A percentile compares a stretch with the other conserved stretches of the same genome.
These are phyloP conservation scores for Numenius arquata DNA, from an alignment of 2,113 vertebrate species.

Conservation along the genomic window DNA sequence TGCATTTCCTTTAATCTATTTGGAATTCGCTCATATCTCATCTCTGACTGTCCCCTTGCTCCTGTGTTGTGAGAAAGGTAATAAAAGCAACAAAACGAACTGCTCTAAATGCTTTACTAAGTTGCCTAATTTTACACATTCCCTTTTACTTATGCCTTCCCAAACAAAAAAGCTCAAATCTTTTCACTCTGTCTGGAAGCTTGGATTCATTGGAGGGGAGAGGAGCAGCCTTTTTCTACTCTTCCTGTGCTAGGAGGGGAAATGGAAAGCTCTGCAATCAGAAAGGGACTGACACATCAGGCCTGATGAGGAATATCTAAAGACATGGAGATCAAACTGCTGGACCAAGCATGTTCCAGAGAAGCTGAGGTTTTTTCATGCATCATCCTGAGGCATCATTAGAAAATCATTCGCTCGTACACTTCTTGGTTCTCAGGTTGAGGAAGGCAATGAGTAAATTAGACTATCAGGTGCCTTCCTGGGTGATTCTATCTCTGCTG, in stretches of 20 bases:
- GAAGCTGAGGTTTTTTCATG: neutral
- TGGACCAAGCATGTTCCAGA: neutral
- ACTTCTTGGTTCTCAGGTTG: neutral
- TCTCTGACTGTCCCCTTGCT: neutral
- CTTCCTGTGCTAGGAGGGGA: neutral
- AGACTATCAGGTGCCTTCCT: constrained; percentile 21
- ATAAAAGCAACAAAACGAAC: neutral
- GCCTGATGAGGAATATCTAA: neutral
- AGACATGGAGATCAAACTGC: neutral
- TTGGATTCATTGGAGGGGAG: neutral
- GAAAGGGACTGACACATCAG: neutral
- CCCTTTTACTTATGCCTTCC: neutral
- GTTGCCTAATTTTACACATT: neutral
- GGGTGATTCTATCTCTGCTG: constrained; percentile 19
- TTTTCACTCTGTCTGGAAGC: neutral
- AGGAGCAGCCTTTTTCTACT: neutral
- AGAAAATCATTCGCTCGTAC: neutral
- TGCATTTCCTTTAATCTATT: neutral
- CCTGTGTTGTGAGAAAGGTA: neutral
- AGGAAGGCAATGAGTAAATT: constrained; percentile 1
- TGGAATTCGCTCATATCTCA: constrained; percentile 15
- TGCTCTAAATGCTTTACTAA: neutral
- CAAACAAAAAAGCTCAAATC: neutral
- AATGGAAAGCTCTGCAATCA: neutral
- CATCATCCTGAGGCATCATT: constrained; percentile 6